Conservation (phyloP, 2,888 invertebrate species). For the Clitarchus hookeri region DNA sequence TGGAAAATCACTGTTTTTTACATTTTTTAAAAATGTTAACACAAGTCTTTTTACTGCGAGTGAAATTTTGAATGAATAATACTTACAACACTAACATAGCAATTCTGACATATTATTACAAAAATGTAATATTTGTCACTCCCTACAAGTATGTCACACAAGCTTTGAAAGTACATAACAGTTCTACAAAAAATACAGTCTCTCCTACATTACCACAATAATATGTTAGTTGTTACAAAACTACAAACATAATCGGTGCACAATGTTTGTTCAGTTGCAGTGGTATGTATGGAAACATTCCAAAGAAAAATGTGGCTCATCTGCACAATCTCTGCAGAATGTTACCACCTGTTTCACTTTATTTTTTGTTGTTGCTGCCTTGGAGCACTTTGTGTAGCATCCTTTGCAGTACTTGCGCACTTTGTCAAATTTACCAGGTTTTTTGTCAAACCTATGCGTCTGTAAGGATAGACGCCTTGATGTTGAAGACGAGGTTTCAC, state of each 20-base stretch:
- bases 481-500: background rate
- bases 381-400: background rate
- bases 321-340: background rate
- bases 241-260: background rate
- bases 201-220: background rate
- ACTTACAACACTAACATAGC: too few species aligned
- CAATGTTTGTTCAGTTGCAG: too few species aligned
- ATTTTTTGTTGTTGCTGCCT: background rate
- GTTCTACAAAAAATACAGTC: background rate
- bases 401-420: constrained; percentile 1
- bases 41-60: too few species aligned
- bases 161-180: background rate
- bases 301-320: background rate
- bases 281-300: background rate
- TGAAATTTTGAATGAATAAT: too few species aligned
- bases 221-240: background rate
- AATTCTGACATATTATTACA: background rate
- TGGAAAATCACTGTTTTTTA: background rate
- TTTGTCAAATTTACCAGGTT: background rate
- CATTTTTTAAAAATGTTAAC: too few species aligned
- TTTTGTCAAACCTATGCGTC: background rate
- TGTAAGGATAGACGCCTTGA: background rate
- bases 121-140: background rate
- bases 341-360: background rate
- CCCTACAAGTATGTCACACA: background rate